phyloP scores from a whole-genome alignment of 2,113 vertebrate species.

The Danio rerio region DNA sequence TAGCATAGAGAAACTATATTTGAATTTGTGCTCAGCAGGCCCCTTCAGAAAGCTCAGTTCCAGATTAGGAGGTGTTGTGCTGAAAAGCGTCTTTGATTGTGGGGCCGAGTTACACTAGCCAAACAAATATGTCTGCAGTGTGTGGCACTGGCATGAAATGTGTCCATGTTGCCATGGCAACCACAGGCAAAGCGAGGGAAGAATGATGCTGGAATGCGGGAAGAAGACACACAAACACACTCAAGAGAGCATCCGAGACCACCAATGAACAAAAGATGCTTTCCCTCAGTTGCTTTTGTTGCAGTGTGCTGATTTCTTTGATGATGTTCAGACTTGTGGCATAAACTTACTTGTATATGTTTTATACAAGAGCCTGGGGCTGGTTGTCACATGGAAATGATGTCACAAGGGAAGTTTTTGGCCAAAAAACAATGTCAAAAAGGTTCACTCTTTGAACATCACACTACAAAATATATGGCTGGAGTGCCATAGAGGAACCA shows the following conservation, averaged over 20 bases:
- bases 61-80: slow-evolving; percentile 89
- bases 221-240: slow-evolving; percentile 74
- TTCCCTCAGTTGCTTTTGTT: slow-evolving; percentile 11
- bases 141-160: slow-evolving; percentile 86
- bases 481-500: too few relatives aligned
- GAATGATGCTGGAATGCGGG: slow-evolving; percentile 76
- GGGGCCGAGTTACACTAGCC: slow-evolving; percentile 85
- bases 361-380: not conserved
- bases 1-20: slow-evolving; percentile 89
- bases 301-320: not conserved
- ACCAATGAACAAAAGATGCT: slow-evolving; percentile 46
- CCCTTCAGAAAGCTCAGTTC: slow-evolving; percentile 79
- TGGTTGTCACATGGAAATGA: not conserved
- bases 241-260: slow-evolving; percentile 55
- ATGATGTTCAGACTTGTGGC: not conserved
- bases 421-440: too few relatives aligned
- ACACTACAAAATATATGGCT: too few relatives aligned
- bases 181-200: slow-evolving; percentile 81
- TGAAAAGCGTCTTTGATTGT: slow-evolving; percentile 83
- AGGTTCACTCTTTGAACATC: too few relatives aligned
- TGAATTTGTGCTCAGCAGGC: slow-evolving; percentile 88
- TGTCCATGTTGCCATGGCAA: slow-evolving; percentile 88
- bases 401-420: not conserved
- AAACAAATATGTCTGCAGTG: slow-evolving; percentile 97
- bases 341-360: not conserved